Base-by-base conservation (phyloP, 2,888 invertebrate genomes). In the Sphaeridia pumilis region DNA sequence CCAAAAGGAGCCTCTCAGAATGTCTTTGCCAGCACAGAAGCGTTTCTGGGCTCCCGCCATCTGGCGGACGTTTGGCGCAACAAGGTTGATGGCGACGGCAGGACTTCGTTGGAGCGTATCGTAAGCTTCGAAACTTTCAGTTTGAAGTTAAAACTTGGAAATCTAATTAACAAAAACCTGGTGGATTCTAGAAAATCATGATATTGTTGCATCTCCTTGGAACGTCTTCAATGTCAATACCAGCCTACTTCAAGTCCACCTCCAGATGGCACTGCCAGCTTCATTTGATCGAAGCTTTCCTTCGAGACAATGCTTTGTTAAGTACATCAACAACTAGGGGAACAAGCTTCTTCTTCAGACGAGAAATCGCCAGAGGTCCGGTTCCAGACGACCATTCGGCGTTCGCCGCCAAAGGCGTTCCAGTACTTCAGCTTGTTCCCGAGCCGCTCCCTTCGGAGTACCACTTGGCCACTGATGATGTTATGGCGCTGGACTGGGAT, bases 361-460 rank as follows among this genome's bases (percentile, higher is more conserved):
- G 79, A 21, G n/a, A n/a, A n/a, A n/a, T n/a, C n/a, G 70, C 78
- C 0, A 73, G 75, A n/a, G 76, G 80, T 0, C 71, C 73, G 35
- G 81, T 95, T 43, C 89, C 95, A 72, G 97, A 97, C 70, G 97
- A 97, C 71, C 97, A 97, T 68, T 75, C 83, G 67, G 88, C 89
- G 41, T 90, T 90, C 69, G 68, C 73, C 52, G 57, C 67, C 48
- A 66, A 65, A 66, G 71, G 72, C 67, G 93, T 95, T 54, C 86
- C 87, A 55, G 77, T 97, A 58, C 71, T 98, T 1, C 97, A 98
- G 74, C 67, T 98, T 44, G 97, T 98, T 66, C 82, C 94, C 1
- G 75, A 78, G 5, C 90, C 93, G 1, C 98, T 98, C 72, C 97
- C 97, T 0, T 59, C 68, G 0, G 83, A 83, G 20, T 98, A 97